These are phyloP conservation scores for Pseudobourletiella spinata DNA, from an alignment of 1,140 invertebrate species.

Conservation along the genomic window DNA sequence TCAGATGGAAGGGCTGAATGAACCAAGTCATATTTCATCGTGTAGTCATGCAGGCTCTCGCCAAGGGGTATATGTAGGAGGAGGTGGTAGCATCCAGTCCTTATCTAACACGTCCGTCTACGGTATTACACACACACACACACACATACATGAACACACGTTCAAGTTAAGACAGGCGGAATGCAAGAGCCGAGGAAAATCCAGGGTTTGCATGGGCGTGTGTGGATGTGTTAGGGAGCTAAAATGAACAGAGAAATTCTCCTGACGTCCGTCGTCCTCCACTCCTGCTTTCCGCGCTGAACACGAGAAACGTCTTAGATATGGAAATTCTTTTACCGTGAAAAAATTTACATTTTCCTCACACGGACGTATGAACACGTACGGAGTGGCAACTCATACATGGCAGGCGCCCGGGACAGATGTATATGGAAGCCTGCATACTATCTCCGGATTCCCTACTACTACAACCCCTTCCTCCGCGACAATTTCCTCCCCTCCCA, in stretches of 20 bases:
- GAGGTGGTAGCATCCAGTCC: no score
- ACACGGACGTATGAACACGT: constrained; percentile 1
- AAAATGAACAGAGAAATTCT: constrained; percentile 8
- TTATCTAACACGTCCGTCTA: no score
- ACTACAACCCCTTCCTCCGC: no score
- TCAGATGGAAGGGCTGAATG: constrained; percentile 21
- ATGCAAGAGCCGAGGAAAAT: no score
- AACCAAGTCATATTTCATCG: constrained; percentile 24
- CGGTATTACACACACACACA: no score
- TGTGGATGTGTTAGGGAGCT: no score
- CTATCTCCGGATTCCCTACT: neutral
- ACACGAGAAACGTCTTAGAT: constrained; percentile 2
- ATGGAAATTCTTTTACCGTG: constrained; percentile 1
- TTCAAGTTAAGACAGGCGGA: no score
- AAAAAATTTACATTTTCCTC: constrained; percentile 10
- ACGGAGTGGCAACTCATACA: neutral
- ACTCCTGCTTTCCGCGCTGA: neutral
- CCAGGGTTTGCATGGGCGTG: no score
- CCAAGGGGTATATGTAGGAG: no score
- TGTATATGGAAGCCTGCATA: neutral
- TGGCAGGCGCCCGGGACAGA: neutral
- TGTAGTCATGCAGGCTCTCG: no score
- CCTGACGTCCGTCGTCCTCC: neutral
- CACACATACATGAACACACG: no score
- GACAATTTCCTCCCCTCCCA: neutral